Base-by-base conservation (phyloP, 64 coral and sea anemone genomes). In the Acropora tenuis region DNA sequence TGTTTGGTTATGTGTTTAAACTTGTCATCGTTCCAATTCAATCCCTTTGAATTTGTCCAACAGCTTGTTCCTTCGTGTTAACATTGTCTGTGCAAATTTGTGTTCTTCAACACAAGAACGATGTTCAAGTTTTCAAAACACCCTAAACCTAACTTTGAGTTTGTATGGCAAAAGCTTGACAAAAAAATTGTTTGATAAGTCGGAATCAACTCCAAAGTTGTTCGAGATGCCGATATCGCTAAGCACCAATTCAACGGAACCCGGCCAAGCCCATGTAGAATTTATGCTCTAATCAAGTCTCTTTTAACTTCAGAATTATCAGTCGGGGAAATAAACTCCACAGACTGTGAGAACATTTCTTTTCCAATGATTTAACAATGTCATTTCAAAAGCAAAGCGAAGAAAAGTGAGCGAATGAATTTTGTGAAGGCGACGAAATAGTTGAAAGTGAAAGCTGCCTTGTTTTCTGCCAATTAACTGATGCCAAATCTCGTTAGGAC, bases 401-500 rank as follows among this genome's bases (percentile, higher is more conserved):
- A 5, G 8, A 74, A 7, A 83, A 71, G 69, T 47, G 1, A 61
- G 15, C 47, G 71, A 90, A 41, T 59, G 71, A 90, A 41, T 59
- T 78, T 73, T 73, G 73, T 55, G 42, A 42, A 50, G 59, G 18
- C 48, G 4, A 18, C 44, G 53, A 80, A 65, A 10, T 67, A 45
- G 86, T 11, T 71, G 10, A 63, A 63, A 63, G 2, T 12, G 3
- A 12, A 63, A 3, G 60, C 60, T 15, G 16, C 10, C 16, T 10
- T 55, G 10, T 5, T 10, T 55, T 93, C 87, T 89, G 49, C 3
- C 47, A 74, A 76, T 83, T 17, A 80, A 89, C 59, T 94, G 86
- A 94, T 94, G 79, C 53, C 92, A 94, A 94, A 94, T 94, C 92
- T 84, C 68, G 92, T 94, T 94, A 94, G 47, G 71, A 71, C 71